Evolutionary conservation across 2,113 vertebrate species (phyloP).

Genomic region (Lynx canadensis): DNA sequence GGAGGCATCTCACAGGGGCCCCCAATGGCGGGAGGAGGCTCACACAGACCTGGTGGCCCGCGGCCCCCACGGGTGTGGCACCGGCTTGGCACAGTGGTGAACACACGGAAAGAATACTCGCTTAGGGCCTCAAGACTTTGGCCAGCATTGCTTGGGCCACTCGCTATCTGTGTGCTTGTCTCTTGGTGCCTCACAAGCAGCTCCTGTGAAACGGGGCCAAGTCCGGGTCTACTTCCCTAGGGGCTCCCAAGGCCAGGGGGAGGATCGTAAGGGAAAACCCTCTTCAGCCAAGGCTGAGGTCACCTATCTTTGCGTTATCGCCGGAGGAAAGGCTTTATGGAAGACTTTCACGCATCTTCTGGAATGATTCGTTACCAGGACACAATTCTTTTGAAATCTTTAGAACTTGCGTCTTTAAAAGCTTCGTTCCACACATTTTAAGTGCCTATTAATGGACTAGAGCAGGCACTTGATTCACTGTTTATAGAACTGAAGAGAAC

Average conservation of each 20-base stretch:
- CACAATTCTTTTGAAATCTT: not conserved
- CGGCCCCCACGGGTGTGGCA: not conserved
- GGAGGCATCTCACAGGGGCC: not conserved
- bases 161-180: not conserved
- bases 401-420: not conserved
- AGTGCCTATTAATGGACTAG: not conserved
- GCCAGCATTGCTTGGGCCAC: not conserved
- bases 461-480: not conserved
- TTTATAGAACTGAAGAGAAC: not conserved
- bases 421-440: not conserved
- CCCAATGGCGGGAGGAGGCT: not conserved
- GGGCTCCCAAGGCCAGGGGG: not conserved
- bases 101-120: not conserved
- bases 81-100: accelerated
- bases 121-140: not conserved
- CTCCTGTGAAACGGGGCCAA: not conserved
- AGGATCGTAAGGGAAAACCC: not conserved
- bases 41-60: not conserved
- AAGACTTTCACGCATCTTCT: not conserved
- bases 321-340: not conserved
- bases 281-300: not conserved
- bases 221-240: no score
- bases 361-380: not conserved
- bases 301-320: not conserved
- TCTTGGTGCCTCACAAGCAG: not conserved